Percentiles rank a stretch among this genome's conserved stretches.
These are phyloP conservation scores for Poecilia velifera DNA, from an alignment of 2,797 vertebrate species.

Conservation along the genomic window DNA sequence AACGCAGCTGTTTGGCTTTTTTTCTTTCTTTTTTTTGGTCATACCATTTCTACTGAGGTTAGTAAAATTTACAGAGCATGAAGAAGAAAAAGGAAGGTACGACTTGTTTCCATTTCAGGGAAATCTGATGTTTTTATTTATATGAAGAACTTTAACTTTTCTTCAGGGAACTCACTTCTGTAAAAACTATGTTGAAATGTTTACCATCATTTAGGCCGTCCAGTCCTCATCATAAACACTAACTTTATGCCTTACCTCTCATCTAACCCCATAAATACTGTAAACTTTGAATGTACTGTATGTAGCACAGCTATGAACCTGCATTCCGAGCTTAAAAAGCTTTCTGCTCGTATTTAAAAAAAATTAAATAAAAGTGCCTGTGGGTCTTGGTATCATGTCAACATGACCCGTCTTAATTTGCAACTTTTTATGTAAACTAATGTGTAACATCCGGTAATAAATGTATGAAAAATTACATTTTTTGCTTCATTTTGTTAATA, in stretches of 20 bases:
- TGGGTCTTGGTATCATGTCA: constrained; percentile 54
- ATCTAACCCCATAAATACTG: constrained; percentile 26
- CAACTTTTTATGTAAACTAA: constrained; percentile 46
- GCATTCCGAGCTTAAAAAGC: constrained; percentile 53
- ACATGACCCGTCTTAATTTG: constrained; percentile 48
- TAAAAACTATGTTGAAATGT: constrained; percentile 8
- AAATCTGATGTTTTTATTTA: constrained; percentile 33
- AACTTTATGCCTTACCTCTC: constrained; percentile 70
- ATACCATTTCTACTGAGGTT: constrained; percentile 4
- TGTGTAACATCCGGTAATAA: constrained; percentile 60
- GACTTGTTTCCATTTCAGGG: constrained; percentile 49
- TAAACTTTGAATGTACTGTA: constrained; percentile 51
- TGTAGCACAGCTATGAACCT: constrained; percentile 43
- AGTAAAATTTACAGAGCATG: constrained; percentile 14
- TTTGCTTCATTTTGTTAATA: not conserved
- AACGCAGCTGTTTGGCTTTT: constrained; percentile 7
- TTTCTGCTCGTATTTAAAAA: constrained; percentile 21
- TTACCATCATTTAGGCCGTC: constrained; percentile 21
- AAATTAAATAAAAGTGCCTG: constrained; percentile 73
- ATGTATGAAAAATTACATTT: constrained; percentile 34
- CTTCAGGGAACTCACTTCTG: constrained; percentile 20
- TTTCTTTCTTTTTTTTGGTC: constrained; percentile 1
- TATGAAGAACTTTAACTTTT: constrained; percentile 8
- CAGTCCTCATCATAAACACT: constrained; percentile 31
- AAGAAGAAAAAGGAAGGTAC: not conserved